Conservation (phyloP, 2,113 vertebrate genomes). For the Neopipo cinnamomea region DNA sequence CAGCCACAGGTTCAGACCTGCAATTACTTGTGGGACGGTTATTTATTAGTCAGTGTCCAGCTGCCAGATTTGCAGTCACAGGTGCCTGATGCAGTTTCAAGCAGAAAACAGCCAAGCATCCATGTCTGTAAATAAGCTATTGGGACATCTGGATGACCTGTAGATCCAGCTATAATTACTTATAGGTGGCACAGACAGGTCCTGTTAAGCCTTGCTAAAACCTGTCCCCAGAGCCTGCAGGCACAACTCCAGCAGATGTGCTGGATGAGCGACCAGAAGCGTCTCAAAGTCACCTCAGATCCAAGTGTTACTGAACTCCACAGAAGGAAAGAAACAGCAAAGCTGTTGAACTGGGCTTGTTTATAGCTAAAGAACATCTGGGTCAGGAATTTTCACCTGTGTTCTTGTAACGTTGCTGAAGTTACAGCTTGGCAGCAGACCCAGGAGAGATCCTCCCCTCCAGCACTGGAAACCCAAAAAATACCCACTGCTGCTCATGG, state of each 20-base stretch:
- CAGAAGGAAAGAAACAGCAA: neutral
- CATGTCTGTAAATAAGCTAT: neutral
- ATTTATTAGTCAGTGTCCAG: conserved; percentile 13
- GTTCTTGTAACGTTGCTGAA: neutral
- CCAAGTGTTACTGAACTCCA: neutral
- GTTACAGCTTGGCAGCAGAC: neutral
- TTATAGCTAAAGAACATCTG: neutral
- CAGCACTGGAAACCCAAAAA: neutral
- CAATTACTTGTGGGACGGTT: neutral
- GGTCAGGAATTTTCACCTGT: neutral
- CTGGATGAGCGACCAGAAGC: neutral
- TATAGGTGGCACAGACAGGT: neutral
- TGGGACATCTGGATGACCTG: neutral
- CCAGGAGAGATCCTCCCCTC: neutral
- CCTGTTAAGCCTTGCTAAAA: neutral
- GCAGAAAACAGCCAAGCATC: neutral
- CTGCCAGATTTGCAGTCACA: conserved; percentile 4
- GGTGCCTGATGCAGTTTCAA: neutral
- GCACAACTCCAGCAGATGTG: neutral
- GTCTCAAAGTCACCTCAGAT: neutral
- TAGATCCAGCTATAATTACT: neutral
- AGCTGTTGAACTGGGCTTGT: neutral
- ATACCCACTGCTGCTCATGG: neutral
- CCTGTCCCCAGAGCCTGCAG: neutral
- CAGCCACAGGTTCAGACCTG: neutral